Conservation (phyloP, 2,113 vertebrate species). For the Nesoenas mayeri region DNA sequence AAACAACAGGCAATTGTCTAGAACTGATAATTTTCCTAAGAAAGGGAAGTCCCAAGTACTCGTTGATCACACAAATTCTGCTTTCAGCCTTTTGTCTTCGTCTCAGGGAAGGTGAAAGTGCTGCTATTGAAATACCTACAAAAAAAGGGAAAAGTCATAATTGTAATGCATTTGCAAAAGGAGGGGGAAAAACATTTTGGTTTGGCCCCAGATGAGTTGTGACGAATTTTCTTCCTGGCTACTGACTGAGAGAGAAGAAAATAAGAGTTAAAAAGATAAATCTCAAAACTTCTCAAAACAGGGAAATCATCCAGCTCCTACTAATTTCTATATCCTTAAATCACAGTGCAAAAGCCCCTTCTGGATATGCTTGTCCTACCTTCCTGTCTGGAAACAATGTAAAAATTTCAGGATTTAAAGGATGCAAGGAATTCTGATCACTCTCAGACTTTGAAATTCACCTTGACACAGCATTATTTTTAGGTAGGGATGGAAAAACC, state of each 20-base stretch:
- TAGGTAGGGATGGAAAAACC: neutral
- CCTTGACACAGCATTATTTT: accelerated
- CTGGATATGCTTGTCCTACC: neutral
- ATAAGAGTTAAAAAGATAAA: neutral
- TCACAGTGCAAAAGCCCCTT: neutral
- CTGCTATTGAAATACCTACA: neutral
- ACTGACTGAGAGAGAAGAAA: neutral
- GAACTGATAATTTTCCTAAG: neutral
- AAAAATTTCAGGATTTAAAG: neutral
- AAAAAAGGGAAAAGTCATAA: neutral
- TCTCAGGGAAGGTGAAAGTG: neutral
- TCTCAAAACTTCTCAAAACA: neutral
- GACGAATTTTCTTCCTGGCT: neutral
- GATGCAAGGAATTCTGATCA: neutral
- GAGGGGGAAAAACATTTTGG: neutral
- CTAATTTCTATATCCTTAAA: neutral
- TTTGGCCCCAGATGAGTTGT: neutral
- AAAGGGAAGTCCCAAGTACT: neutral
- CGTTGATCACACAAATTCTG: neutral
- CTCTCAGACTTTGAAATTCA: neutral
- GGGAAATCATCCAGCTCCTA: neutral
- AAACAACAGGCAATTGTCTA: neutral
- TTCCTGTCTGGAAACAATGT: neutral
- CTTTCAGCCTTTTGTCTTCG: neutral
- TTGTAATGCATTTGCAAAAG: neutral